Percentiles rank a stretch among this genome's conserved stretches.
phyloP scores from a whole-genome alignment of 2,797 vertebrate species.

The Smutsia gigantea region DNA sequence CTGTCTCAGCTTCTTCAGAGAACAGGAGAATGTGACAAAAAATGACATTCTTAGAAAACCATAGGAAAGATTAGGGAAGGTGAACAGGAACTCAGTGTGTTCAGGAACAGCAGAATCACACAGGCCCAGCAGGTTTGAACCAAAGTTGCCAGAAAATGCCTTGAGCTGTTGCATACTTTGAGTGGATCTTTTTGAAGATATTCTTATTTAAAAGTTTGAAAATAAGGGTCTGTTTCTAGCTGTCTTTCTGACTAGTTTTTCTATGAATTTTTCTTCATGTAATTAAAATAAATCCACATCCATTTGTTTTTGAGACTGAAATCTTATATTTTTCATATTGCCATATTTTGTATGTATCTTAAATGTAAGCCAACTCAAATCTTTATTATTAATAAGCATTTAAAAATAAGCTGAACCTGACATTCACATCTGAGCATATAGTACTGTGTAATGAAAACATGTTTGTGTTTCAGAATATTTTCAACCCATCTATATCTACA shows the following conservation, averaged over 20 bases:
- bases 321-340: constrained; percentile 13
- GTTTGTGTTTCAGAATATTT: constrained; percentile 76
- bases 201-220: constrained; percentile 31
- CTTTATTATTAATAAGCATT: not conserved
- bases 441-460: constrained; percentile 40
- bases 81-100: not conserved
- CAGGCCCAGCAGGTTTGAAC: not conserved
- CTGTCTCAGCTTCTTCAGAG: not conserved
- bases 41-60: not conserved
- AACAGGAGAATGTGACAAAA: not conserved
- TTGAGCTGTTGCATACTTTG: not conserved
- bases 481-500: constrained; percentile 42
- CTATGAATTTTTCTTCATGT: constrained; percentile 37
- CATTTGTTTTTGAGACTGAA: constrained; percentile 35
- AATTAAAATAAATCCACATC: constrained; percentile 27
- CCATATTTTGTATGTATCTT: constrained; percentile 3
- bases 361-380: not conserved
- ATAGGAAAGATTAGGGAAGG: not conserved
- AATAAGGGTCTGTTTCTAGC: not conserved
- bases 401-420: not conserved
- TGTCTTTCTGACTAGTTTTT: constrained; percentile 38
- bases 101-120: not conserved
- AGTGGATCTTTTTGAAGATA: not conserved
- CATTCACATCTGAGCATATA: not conserved
- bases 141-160: constrained; percentile 9